phyloP scores from a whole-genome alignment of 2,113 vertebrate genomes.

The Theropithecus gelada region DNA sequence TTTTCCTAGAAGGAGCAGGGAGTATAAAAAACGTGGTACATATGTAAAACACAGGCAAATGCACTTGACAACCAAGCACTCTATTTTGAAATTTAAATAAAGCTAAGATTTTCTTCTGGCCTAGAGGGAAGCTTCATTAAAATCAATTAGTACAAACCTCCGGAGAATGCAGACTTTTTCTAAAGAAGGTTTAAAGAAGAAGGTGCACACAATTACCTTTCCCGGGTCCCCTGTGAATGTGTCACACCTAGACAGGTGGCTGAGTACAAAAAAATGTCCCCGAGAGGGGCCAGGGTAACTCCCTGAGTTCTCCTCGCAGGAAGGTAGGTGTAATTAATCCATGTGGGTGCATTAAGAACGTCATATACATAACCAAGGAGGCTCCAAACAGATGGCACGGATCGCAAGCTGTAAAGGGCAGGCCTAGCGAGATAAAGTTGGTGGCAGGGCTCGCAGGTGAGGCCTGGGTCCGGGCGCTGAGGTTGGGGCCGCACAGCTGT shows the following conservation, averaged over 20 bases:
- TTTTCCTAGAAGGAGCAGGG: slow-evolving; percentile 35
- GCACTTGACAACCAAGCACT: slow-evolving; percentile 70
- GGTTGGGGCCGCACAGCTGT: slow-evolving; percentile 83
- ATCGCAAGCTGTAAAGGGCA: not conserved
- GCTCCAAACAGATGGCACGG: not conserved
- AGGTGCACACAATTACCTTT: slow-evolving; percentile 54
- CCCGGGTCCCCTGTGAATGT: slow-evolving; percentile 45
- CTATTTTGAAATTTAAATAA: slow-evolving; percentile 81
- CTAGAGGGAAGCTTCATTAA: slow-evolving; percentile 84
- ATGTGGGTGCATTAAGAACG: not conserved
- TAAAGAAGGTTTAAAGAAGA: slow-evolving; percentile 43
- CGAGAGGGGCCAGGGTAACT: not conserved
- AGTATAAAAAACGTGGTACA: slow-evolving; percentile 4
- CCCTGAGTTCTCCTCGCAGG: not conserved
- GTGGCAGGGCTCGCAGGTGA: slow-evolving; percentile 73
- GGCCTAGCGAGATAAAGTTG: slow-evolving; percentile 54
- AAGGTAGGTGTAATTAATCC: slow-evolving; percentile 46
- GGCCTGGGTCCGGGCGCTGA: slow-evolving; percentile 63
- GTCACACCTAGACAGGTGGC: slow-evolving; percentile 58
- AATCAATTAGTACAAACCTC: slow-evolving; percentile 85
- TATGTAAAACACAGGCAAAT: slow-evolving; percentile 59
- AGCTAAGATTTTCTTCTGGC: slow-evolving; percentile 77
- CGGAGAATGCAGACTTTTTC: slow-evolving; percentile 76
- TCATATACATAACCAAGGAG: not conserved
- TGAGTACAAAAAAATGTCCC: slow-evolving; percentile 33